Evolutionary conservation across 2,113 vertebrate genomes (phyloP), one percentile per base, ranked within the genome.

Genomic region (Oreochromis niloticus): DNA sequence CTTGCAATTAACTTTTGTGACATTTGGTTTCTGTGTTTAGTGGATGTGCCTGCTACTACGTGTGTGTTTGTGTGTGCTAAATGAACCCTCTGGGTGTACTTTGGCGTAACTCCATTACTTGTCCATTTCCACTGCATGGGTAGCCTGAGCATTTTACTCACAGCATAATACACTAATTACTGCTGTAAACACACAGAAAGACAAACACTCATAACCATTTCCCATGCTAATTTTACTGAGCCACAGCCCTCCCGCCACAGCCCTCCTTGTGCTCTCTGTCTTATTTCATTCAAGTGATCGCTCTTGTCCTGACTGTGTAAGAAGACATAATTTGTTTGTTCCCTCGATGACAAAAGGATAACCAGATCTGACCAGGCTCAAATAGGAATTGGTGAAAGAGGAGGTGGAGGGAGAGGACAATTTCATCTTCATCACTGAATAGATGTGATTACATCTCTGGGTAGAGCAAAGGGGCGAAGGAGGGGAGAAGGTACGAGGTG

Each of bases 131-230:
- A 91, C 92, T 90, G 93, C 95, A 87, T 91, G 93, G 92, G 41
- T 88, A 87, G 87, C 80, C 83, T 61, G 85, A 85, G 84, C 93
- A 83, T 92, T 95, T 93, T 94, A 88, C 92, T 95, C 93, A 90
- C 90, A 85, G 87, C 84, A 91, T 93, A 93, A 92, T 92, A 88
- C 87, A 90, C 92, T 95, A 95, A 96, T 96, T 95, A 95, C 91
- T n/a, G 73, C 84, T 90, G 90, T 85, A 92, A 95, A 93, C 87
- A 94, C 93, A 92, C 91, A 93, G 85, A 87, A 83, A 89, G 88
- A 92, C 87, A 94, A 87, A 94, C 88, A 91, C 75, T 81, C 57
- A 56, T 50, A 75, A 78, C 68, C 50, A 61, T 89, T 93, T 90
- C 87, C 75, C 55, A 50, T 80, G 82, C 86, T 89, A 57, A 89